These are phyloP conservation scores for Xanthia icteritia DNA, from an alignment of 2,888 invertebrate species.

Conservation along the genomic window DNA sequence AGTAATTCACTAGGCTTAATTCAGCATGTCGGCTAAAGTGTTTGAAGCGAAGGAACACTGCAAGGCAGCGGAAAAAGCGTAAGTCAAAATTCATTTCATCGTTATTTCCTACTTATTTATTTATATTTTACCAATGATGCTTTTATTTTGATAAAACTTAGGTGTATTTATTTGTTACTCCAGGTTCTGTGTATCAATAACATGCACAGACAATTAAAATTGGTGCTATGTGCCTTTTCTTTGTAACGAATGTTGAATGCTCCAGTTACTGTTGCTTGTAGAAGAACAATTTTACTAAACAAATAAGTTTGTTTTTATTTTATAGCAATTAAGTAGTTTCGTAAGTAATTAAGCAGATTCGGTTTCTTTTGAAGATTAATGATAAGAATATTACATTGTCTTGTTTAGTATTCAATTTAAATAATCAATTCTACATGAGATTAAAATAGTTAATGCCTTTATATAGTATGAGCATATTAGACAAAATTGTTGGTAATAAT, in stretches of 20 bases:
- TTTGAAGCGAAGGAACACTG: constrained; percentile 95
- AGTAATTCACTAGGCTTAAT: constrained; percentile 3
- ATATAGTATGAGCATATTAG: background rate
- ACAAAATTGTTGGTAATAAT: background rate
- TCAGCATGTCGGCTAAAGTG: constrained; percentile 88
- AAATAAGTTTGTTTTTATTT: background rate
- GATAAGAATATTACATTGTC: background rate
- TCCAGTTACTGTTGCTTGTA: constrained; percentile 11
- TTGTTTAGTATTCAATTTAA: constrained; percentile 10
- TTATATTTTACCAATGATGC: background rate
- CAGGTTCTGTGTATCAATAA: background rate
- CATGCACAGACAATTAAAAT: background rate
- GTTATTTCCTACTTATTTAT: background rate
- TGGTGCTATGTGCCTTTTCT: background rate
- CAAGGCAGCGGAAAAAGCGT: constrained; percentile 96
- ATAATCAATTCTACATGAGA: background rate
- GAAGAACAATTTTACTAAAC: background rate
- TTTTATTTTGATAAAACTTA: background rate
- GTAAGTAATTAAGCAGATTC: too few species aligned
- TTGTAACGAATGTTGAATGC: background rate
- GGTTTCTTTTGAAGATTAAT: background rate
- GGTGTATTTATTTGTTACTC: constrained; percentile 16
- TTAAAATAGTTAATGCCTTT: background rate
- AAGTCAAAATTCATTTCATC: constrained; percentile 73
- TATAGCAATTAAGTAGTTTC: background rate